Evolutionary conservation across 1,140 invertebrate genomes (phyloP).

Genomic region (Neuroterus valhalla): DNA sequence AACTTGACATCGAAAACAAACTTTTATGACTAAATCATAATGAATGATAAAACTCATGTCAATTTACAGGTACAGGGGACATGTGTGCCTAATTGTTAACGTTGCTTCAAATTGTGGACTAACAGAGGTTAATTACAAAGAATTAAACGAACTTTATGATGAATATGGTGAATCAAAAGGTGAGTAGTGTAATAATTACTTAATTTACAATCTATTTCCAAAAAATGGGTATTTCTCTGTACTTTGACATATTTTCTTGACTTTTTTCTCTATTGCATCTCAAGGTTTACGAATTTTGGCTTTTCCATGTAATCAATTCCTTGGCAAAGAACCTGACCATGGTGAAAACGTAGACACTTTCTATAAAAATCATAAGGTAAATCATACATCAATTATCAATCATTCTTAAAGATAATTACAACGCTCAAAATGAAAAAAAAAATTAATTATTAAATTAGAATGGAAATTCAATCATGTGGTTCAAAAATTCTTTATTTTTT

Average conservation of each 20-base stretch:
- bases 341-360: conserved; percentile 86
- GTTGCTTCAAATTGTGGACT: conserved; percentile 92
- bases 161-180: conserved; percentile 81
- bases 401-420: no score
- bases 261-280: conserved; percentile 22
- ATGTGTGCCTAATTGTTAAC: conserved; percentile 88
- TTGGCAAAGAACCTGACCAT: conserved; percentile 85
- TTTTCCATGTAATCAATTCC: conserved; percentile 98
- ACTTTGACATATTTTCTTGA: background rate
- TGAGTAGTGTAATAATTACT: conserved; percentile 40
- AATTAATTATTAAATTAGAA: no score
- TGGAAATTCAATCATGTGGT: no score
- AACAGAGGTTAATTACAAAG: conserved; percentile 87
- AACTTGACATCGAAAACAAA: no score
- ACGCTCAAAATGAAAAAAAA: conserved; percentile 1
- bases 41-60: no score
- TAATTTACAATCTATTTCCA: conserved; percentile 5
- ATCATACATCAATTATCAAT: no score
- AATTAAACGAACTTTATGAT: conserved; percentile 85
- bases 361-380: conserved; percentile 80
- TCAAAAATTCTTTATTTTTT: no score
- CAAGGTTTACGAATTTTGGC: conserved; percentile 85
- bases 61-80: conserved; percentile 78
- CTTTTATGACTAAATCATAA: no score
- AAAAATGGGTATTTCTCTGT: background rate